These are phyloP conservation scores for Panzeria rudis DNA, from an alignment of 2,888 invertebrate species.

Conservation along the genomic window DNA sequence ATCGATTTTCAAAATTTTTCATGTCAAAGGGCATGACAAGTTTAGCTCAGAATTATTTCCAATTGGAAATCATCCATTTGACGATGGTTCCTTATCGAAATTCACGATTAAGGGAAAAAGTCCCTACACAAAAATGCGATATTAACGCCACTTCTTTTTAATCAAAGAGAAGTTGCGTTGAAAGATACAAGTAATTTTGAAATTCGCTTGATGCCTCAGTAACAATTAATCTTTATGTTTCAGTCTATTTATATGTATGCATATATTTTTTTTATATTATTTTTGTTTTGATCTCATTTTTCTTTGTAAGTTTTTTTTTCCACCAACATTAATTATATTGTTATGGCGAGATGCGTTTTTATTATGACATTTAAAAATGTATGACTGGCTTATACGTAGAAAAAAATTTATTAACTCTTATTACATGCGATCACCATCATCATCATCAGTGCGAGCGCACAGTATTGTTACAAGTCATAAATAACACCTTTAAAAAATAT, in stretches of 20 bases:
- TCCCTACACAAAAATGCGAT: too few species aligned
- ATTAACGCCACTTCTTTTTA: too few species aligned
- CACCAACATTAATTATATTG: conserved; percentile 6
- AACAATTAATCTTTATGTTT: not conserved
- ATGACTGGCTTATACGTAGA: not conserved
- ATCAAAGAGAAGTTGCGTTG: not conserved
- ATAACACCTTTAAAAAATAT: conserved; percentile 25
- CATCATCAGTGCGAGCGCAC: not conserved
- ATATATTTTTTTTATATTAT: not conserved
- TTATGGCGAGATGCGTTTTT: conserved; percentile 35
- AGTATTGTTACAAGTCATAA: conserved; percentile 52
- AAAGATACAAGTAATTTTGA: not conserved
- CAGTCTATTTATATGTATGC: not conserved
- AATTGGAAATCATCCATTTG: too few species aligned
- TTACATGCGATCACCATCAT: conserved; percentile 4
- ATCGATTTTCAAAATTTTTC: too few species aligned
- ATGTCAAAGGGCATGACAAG: too few species aligned
- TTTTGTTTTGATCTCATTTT: conserved; percentile 46
- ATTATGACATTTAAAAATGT: conserved; percentile 58
- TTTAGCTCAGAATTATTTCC: too few species aligned
- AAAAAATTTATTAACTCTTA: conserved; percentile 10
- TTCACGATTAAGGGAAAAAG: too few species aligned
- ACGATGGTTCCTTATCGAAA: too few species aligned
- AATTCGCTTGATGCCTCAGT: not conserved
- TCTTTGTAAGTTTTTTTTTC: not conserved